These are phyloP conservation scores for Varanus komodoensis DNA, from an alignment of 2,113 vertebrate species.

Conservation along the genomic window DNA sequence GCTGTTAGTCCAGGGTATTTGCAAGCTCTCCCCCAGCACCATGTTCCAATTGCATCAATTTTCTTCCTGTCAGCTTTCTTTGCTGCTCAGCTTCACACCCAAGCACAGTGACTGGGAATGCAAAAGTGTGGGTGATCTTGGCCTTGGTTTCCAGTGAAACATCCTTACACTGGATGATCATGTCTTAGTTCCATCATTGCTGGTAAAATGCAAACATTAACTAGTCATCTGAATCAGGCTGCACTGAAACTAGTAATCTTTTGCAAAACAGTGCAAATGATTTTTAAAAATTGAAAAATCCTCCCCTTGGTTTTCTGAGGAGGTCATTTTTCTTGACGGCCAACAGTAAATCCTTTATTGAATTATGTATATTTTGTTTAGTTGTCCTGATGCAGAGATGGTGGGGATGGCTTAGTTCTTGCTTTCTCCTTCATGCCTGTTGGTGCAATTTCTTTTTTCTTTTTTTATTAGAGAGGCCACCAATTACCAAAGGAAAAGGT, in stretches of 20 bases:
- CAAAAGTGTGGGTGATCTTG: too few species aligned
- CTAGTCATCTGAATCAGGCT: neutral
- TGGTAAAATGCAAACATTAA: neutral
- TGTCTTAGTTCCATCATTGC: too few species aligned
- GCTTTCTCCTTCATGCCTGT: constrained; percentile 1
- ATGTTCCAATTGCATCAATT: too few species aligned
- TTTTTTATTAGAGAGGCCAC: constrained; percentile 32
- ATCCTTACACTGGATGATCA: too few species aligned
- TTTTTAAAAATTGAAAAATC: too few species aligned
- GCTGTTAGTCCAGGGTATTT: too few species aligned
- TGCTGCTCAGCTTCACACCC: too few species aligned
- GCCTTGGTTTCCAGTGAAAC: too few species aligned
- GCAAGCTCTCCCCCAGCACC: too few species aligned
- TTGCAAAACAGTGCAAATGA: neutral
- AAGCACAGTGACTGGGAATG: too few species aligned
- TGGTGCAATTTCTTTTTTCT: constrained; percentile 28
- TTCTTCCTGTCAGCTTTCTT: too few species aligned
- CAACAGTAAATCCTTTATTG: constrained; percentile 25
- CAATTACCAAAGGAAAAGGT: constrained; percentile 55
- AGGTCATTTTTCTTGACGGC: neutral
- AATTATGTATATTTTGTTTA: constrained; percentile 28
- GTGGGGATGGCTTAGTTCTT: constrained; percentile 5
- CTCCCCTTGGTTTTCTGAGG: neutral
- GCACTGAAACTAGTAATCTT: neutral
- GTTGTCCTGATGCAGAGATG: neutral